These are phyloP conservation scores for Cricetomys ansorgei DNA, from an alignment of 2,113 vertebrate species.

Conservation along the genomic window DNA sequence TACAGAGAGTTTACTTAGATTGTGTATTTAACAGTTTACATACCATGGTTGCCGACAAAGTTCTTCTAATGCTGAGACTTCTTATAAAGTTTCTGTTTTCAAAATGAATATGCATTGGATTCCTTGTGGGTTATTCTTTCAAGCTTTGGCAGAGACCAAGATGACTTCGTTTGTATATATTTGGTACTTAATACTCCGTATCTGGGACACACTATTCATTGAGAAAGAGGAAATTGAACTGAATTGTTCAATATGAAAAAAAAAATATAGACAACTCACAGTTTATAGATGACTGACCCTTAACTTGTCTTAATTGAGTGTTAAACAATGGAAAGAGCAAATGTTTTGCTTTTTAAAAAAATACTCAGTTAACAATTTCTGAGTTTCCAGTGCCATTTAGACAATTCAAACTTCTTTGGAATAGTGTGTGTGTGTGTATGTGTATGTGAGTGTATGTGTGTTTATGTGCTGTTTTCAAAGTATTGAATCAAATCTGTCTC, in stretches of 20 bases:
- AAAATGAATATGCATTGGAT: slow-evolving; percentile 33
- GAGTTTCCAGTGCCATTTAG: slow-evolving; percentile 58
- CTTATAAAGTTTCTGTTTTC: slow-evolving; percentile 45
- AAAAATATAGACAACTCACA: slow-evolving; percentile 42
- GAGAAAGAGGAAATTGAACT: neutral
- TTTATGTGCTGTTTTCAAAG: neutral
- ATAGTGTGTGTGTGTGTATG: neutral
- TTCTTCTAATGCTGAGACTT: slow-evolving; percentile 59
- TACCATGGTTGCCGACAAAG: neutral
- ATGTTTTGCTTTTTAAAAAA: slow-evolving; percentile 54
- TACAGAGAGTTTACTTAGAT: slow-evolving; percentile 49
- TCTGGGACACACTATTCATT: neutral
- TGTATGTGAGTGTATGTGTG: neutral
- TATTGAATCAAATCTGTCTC: slow-evolving; percentile 27
- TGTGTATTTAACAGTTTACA: slow-evolving; percentile 46
- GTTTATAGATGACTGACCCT: slow-evolving; percentile 43
- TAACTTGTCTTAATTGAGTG: slow-evolving; percentile 50
- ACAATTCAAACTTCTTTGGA: slow-evolving; percentile 54
- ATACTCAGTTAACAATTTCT: slow-evolving; percentile 33
- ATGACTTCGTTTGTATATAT: neutral
- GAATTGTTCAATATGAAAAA: slow-evolving; percentile 25
- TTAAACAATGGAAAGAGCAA: slow-evolving; percentile 47
- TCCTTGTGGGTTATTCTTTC: slow-evolving; percentile 49
- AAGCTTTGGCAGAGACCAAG: neutral
- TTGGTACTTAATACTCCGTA: neutral